phyloP scores from a whole-genome alignment of 2,888 invertebrate species.

The Trachelus tabidus region DNA sequence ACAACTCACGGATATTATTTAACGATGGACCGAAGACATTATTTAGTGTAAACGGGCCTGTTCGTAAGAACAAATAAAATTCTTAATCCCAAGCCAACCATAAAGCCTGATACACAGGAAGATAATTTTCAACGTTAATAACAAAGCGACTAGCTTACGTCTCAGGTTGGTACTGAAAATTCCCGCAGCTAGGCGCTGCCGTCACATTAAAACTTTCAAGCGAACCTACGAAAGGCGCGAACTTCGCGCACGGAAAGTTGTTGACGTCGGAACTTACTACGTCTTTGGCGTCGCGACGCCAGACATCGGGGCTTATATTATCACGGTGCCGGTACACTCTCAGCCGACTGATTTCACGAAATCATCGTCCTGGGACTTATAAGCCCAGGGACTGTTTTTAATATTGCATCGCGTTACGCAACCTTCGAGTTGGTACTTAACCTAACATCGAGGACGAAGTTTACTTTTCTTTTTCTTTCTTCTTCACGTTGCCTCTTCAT shows the following conservation, averaged over 20 bases:
- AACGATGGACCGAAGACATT: too few species aligned
- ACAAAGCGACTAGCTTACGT: background rate
- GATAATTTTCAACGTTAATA: background rate
- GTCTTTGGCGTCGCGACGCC: background rate
- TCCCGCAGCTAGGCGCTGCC: background rate
- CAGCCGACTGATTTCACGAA: constrained; percentile 22
- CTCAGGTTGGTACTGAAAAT: background rate
- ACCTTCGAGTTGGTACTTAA: background rate
- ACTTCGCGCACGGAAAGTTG: background rate
- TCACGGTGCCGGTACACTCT: background rate
- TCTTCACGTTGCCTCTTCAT: background rate
- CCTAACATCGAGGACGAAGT: background rate
- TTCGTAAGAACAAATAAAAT: background rate
- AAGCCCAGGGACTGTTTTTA: constrained; percentile 45
- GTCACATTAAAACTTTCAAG: background rate
- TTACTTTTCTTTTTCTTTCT: background rate
- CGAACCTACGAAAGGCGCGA: background rate
- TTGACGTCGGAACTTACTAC: background rate
- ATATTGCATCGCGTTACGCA: constrained; percentile 36
- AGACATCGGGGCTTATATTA: background rate
- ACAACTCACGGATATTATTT: background rate
- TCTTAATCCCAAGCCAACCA: background rate
- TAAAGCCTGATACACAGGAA: background rate
- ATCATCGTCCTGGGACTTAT: constrained; percentile 46
- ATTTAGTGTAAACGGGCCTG: too few species aligned